These are phyloP conservation scores for Oceanodroma tethys DNA, from an alignment of 2,113 vertebrate genomes.

Conservation along the genomic window DNA sequence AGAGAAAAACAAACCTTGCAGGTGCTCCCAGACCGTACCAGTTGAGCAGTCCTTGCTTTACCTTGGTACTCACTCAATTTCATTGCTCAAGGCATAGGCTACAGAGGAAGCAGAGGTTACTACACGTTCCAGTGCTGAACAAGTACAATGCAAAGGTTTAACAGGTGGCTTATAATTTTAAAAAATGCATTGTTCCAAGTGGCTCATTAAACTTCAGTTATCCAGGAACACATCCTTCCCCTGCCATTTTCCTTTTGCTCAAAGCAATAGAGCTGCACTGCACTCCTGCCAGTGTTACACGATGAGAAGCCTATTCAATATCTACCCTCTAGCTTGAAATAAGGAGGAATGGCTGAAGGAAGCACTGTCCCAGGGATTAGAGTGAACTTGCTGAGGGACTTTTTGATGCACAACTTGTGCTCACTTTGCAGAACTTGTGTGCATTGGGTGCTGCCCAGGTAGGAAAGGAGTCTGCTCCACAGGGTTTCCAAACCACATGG, in stretches of 20 bases:
- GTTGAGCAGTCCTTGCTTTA: not conserved
- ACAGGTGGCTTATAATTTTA: not conserved
- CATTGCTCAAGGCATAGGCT: not conserved
- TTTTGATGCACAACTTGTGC: not conserved
- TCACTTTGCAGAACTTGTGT: not conserved
- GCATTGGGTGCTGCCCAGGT: not conserved
- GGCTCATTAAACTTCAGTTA: slow-evolving; percentile 7
- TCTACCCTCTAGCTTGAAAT: not conserved
- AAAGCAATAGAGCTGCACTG: not conserved
- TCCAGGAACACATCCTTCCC: not conserved
- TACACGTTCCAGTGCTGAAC: not conserved
- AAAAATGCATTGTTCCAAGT: not conserved
- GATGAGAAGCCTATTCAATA: not conserved
- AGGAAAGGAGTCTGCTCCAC: not conserved
- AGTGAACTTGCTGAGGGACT: not conserved
- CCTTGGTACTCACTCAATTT: not conserved
- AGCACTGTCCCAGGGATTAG: not conserved
- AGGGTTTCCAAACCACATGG: not conserved
- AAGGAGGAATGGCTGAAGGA: not conserved
- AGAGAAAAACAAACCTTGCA: not conserved
- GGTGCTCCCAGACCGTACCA: not conserved
- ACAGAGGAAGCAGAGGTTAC: not conserved
- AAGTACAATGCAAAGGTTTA: slow-evolving; percentile 25
- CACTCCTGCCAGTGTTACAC: fast-evolving
- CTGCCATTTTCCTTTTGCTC: not conserved